Evolutionary conservation across 2,113 vertebrate species (phyloP).

Genomic region (Mugil cephalus): DNA sequence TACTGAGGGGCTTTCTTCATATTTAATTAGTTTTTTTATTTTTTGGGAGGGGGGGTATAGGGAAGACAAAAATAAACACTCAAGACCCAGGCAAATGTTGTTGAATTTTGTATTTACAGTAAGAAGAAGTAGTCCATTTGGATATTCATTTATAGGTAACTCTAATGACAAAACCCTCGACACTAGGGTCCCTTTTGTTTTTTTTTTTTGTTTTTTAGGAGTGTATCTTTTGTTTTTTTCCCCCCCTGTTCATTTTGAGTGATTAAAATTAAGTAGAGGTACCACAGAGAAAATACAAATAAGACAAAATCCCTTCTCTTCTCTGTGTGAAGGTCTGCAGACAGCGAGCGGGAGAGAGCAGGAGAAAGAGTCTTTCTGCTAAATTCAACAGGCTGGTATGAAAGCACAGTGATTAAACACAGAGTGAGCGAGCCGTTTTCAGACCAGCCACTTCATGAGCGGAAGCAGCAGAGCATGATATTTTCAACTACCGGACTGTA

Average conservation of each 20-base stretch:
- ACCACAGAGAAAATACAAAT: conserved; percentile 60
- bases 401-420: conserved; percentile 79
- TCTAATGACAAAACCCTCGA: conserved; percentile 27
- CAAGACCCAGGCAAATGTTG: conserved; percentile 47
- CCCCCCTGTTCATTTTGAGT: conserved; percentile 24
- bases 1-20: conserved; percentile 23
- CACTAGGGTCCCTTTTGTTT: not conserved
- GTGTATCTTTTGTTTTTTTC: not conserved
- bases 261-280: conserved; percentile 48
- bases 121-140: conserved; percentile 39
- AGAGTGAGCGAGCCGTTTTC: conserved; percentile 52
- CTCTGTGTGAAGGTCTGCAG: conserved; percentile 37
- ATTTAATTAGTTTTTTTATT: conserved; percentile 31
- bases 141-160: conserved; percentile 48
- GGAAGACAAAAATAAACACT: conserved; percentile 71
- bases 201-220: not conserved
- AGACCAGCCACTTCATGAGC: conserved; percentile 58
- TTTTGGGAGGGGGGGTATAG: not conserved
- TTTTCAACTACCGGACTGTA: conserved; percentile 55
- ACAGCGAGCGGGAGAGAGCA: conserved; percentile 16
- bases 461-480: conserved; percentile 62
- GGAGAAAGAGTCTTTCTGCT: conserved; percentile 69
- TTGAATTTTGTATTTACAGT: conserved; percentile 76
- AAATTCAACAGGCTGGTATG: conserved; percentile 82
- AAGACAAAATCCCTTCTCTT: conserved; percentile 46